Evolutionary conservation across 2,113 vertebrate genomes (phyloP).

Genomic region (Centropus unirufus): DNA sequence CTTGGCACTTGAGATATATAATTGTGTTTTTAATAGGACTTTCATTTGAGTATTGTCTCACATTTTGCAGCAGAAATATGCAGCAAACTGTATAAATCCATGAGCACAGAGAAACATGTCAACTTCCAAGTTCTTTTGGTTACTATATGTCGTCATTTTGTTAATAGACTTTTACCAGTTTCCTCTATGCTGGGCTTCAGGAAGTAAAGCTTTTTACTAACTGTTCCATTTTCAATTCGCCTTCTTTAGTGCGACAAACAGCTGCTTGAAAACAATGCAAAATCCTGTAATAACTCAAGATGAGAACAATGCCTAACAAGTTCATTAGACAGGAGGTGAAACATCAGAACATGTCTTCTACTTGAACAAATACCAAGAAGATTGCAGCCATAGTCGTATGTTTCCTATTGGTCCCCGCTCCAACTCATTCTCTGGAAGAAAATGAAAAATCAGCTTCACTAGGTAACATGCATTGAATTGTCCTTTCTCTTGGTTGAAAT

Average conservation of each 20-base stretch:
- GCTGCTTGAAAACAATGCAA: not conserved
- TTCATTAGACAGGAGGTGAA: not conserved
- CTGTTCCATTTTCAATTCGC: not conserved
- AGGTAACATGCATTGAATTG: not conserved
- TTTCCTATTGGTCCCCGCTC: not conserved
- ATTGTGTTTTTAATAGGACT: not conserved
- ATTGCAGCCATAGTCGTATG: not conserved
- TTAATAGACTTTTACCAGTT: not conserved
- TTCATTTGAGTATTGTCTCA: not conserved
- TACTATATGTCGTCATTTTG: not conserved
- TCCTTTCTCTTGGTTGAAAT: not conserved
- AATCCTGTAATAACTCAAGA: not conserved
- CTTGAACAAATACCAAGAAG: not conserved
- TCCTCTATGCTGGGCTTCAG: not conserved
- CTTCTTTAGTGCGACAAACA: not conserved
- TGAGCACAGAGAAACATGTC: not conserved
- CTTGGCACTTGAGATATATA: not conserved
- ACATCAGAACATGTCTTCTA: not conserved
- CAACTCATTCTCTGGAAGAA: not conserved
- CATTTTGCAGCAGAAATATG: not conserved
- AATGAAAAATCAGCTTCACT: not conserved
- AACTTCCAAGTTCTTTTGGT: not conserved
- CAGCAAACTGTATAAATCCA: not conserved
- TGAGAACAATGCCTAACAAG: not conserved
- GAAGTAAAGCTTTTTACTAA: not conserved